These are phyloP conservation scores for Coenonympha glycerion DNA, from an alignment of 2,888 invertebrate species.

Conservation along the genomic window DNA sequence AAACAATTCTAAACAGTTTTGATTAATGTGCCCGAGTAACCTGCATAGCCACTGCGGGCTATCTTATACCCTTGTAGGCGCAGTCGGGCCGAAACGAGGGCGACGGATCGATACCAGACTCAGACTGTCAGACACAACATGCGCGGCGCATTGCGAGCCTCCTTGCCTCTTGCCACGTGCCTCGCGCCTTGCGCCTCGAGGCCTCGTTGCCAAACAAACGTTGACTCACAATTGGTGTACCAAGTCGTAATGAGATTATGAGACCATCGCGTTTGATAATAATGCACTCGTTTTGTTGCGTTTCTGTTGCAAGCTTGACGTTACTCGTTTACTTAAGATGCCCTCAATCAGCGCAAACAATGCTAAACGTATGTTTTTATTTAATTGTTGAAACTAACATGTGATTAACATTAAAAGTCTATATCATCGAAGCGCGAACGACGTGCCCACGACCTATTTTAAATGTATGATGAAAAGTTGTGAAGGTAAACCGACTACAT, in stretches of 20 bases:
- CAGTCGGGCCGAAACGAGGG: slow-evolving; percentile 68
- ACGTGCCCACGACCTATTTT: no score
- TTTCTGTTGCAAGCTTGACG: neutral
- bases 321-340: neutral
- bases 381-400: neutral
- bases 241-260: slow-evolving; percentile 11
- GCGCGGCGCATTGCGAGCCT: slow-evolving; percentile 30
- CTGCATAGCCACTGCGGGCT: slow-evolving; percentile 45
- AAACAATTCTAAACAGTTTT: slow-evolving; percentile 27
- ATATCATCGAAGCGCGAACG: no score
- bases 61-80: slow-evolving; percentile 52
- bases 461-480: no score
- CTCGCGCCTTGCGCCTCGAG: slow-evolving; percentile 11
- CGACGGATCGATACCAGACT: slow-evolving; percentile 78
- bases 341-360: neutral
- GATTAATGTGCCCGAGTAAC: slow-evolving; percentile 33
- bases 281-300: neutral
- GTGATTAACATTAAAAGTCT: no score
- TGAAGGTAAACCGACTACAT: no score
- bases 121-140: slow-evolving; percentile 70
- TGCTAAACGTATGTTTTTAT: neutral
- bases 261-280: slow-evolving; percentile 7
- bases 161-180: slow-evolving; percentile 21
- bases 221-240: slow-evolving; percentile 9
- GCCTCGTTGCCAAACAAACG: slow-evolving; percentile 22